A percentile compares a stretch with the other conserved stretches of the same genome.
phyloP scores from a whole-genome alignment of 2,888 invertebrate species.

The Polydrusus tereticollis region DNA sequence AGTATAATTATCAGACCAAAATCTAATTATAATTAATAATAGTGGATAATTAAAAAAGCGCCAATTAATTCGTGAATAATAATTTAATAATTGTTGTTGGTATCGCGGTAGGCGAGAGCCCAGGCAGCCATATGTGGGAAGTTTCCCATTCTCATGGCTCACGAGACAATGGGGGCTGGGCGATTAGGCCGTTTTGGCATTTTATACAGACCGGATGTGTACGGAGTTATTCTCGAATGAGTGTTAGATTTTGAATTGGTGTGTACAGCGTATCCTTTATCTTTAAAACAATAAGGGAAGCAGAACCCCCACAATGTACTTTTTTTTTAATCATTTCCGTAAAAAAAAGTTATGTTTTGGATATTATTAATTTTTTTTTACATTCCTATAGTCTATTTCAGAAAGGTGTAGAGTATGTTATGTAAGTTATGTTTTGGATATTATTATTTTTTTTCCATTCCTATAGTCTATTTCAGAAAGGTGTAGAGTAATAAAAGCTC shows the following conservation, averaged over 20 bases:
- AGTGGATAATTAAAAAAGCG: constrained; percentile 37
- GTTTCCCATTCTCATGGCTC: constrained; percentile 53
- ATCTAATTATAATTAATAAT: constrained; percentile 24
- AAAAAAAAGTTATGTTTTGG: too few relatives aligned
- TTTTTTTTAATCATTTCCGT: too few relatives aligned
- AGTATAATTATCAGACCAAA: neutral
- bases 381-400: too few relatives aligned
- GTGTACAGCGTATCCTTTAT: too few relatives aligned
- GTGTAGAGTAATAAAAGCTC: too few relatives aligned
- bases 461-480: too few relatives aligned
- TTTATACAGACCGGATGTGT: constrained; percentile 18
- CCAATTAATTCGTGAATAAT: constrained; percentile 49
- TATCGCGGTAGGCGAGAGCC: neutral
- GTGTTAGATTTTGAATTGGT: neutral
- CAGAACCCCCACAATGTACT: too few relatives aligned
- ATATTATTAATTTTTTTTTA: too few relatives aligned
- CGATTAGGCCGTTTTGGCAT: constrained; percentile 27
- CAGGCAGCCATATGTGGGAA: constrained; percentile 52
- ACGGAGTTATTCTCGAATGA: neutral
- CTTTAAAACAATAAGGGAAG: too few relatives aligned
- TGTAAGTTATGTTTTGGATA: too few relatives aligned
- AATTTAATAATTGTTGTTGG: constrained; percentile 46
- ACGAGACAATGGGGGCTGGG: constrained; percentile 35
- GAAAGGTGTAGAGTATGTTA: too few relatives aligned
- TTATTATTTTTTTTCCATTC: too few relatives aligned